Base-by-base conservation (phyloP, 2,797 vertebrate genomes). In the Falco biarmicus region DNA sequence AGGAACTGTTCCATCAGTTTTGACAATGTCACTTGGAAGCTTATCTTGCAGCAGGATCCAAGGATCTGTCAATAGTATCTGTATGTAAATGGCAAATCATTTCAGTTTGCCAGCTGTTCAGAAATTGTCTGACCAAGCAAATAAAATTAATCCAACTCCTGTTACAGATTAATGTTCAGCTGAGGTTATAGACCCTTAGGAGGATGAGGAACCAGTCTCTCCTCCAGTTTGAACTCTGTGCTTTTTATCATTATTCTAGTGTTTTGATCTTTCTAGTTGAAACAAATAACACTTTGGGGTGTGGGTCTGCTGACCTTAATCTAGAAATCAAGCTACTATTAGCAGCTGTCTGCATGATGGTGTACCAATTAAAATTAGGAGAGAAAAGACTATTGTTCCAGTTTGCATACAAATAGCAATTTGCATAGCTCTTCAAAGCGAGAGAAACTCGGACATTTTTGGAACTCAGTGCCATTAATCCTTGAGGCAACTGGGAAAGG, bases 321-420 rank as follows among this genome's bases (percentile, higher is more conserved):
- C 95, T 97, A 96, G 95, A 97, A 98, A 97, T 96, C 89, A 96
- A 93, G 85, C 82, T 91, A 94, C 97, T 96, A 90, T 91, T 95
- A 97, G 64, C 88, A 93, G 87, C 93, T 5, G 0, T 95, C 78
- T 93, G 88, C 68, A 81, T 92, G 96, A 97, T 96, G 91, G 84
- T 96, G 53, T 88, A 84, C 97, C 97, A 97, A 97, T 98, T 98
- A 98, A 98, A 98, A 97, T 96, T 96, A 97, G 90, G 92, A 97
- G 94, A 98, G 91, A 97, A 96, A 97, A 97, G 95, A 95, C 90
- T 96, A 97, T 97, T 96, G 95, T 95, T 97, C 95, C 60, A 92
- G 89, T 97, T 96, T 97, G 96, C 95, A 94, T 94, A 96, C 93
- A 96, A 97, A 97, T 95, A 97, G 69, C 76, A 95, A 95, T 97